phyloP scores from a whole-genome alignment of 2,797 vertebrate species.

The Intellagama lesueurii region DNA sequence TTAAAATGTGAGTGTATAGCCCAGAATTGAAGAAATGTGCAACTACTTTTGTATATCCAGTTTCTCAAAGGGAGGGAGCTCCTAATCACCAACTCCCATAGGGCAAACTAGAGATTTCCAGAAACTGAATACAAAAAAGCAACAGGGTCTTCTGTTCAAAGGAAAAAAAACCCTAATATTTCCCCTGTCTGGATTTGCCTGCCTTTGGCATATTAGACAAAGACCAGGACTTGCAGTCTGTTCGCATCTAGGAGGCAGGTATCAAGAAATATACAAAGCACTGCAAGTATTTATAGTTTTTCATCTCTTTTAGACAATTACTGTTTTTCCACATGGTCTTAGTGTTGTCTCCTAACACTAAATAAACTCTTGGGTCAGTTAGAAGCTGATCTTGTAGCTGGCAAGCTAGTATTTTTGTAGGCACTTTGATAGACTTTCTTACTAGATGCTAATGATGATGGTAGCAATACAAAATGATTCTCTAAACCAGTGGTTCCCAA shows the following conservation, averaged over 20 bases:
- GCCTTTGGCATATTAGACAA: neutral
- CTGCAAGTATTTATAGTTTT: neutral
- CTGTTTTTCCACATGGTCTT: neutral
- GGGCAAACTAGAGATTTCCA: constrained; percentile 1
- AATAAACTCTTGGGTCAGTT: neutral
- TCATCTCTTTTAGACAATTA: neutral
- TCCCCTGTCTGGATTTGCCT: neutral
- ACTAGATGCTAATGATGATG: neutral
- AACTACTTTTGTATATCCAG: neutral
- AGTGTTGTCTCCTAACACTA: neutral
- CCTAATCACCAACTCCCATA: neutral
- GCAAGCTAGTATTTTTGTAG: neutral
- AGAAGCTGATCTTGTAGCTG: neutral
- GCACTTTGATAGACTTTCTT: neutral
- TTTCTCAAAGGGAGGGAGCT: neutral
- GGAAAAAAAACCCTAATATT: too few species aligned
- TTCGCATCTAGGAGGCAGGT: neutral
- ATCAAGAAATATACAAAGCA: neutral
- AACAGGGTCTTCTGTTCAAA: neutral
- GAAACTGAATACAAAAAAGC: neutral
- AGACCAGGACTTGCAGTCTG: neutral
- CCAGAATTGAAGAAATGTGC: neutral
- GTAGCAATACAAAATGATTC: neutral
- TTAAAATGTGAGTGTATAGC: neutral
- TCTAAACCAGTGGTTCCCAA: neutral